phyloP scores from a whole-genome alignment of 1,140 invertebrate genomes.

The Ephestia elutella region DNA sequence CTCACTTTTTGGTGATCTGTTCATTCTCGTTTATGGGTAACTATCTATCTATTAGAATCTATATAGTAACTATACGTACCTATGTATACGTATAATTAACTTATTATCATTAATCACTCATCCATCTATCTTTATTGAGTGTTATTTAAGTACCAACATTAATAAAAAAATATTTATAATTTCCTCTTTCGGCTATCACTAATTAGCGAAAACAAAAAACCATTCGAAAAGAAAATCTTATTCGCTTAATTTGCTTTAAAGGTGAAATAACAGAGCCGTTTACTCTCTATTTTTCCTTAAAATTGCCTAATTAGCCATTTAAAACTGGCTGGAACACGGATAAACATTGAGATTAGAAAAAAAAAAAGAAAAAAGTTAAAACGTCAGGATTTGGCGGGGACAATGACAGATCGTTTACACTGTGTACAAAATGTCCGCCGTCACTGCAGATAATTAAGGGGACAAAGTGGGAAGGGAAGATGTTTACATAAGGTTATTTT shows the following conservation, averaged over 20 bases:
- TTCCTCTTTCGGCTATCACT: no score
- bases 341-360: slow-evolving; percentile 33
- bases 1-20: neutral
- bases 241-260: slow-evolving; percentile 19
- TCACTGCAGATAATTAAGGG: slow-evolving; percentile 55
- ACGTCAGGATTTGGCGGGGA: slow-evolving; percentile 48
- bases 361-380: slow-evolving; percentile 41
- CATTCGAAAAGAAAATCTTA: no score
- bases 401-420: slow-evolving; percentile 67
- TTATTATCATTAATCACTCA: no score
- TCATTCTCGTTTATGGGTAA: neutral
- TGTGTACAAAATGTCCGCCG: slow-evolving; percentile 52
- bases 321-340: slow-evolving; percentile 23
- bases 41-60: no score
- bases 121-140: no score
- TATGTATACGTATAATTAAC: no score
- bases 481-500: slow-evolving; percentile 14
- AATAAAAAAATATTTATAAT: no score
- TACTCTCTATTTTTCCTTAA: slow-evolving; percentile 25
- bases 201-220: no score
- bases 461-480: slow-evolving; percentile 23
- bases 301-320: slow-evolving; percentile 42
- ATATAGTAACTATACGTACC: no score
- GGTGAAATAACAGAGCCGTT: slow-evolving; percentile 15
- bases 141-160: no score